Base-by-base conservation (phyloP, 1,140 invertebrate genomes). In the Pseudachorutes palmiensis region DNA sequence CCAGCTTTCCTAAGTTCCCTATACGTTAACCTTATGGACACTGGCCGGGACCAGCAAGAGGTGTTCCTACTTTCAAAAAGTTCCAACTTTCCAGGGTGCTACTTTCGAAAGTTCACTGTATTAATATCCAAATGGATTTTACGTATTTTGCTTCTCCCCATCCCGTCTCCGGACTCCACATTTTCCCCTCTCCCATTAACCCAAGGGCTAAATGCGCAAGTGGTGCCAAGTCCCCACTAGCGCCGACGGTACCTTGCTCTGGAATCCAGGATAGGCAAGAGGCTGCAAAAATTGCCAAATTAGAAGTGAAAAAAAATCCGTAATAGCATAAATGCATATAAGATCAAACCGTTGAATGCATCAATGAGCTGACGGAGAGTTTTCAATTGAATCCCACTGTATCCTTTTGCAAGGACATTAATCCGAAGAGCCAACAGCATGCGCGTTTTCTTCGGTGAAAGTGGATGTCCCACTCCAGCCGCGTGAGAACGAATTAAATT, bases 141-240 rank as follows among this genome's bases (percentile, higher is more conserved):
- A 85, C 85, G 72, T 84, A 82, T 80, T 81, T 82, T 9, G 87
- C 86, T 68, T 86, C 81, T 22, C 80, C 84, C 87, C 87, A 88
- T 16, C 88, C 88, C 57, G 86, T 88, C 68, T 81, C 76, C 58
- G 85, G 81, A 74, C 84, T 87, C 88, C 87, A 89, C 87, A 89
- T 88, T 75, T 84, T 83, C 1, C 87, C 88, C 79, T 90, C 88
- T n/a, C 87, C 87, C 75, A 89, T 81, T 69, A 89, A 87, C 76
- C 68, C 68, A 16, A 75, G 70, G 1, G 87, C 86, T 49, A 89
- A 76, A 78, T 89, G 87, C 19, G 87, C 80, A 58, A 90, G 74
- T 1, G 88, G 87, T 2, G 86, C 86, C 61, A 89, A 78, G 76
- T 89, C 87, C 0, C 87, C 87, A 72, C 84, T 86, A 1, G 88